Evolutionary conservation across 1,140 invertebrate species (phyloP).

Genomic region (Lasaia peninsularis): DNA sequence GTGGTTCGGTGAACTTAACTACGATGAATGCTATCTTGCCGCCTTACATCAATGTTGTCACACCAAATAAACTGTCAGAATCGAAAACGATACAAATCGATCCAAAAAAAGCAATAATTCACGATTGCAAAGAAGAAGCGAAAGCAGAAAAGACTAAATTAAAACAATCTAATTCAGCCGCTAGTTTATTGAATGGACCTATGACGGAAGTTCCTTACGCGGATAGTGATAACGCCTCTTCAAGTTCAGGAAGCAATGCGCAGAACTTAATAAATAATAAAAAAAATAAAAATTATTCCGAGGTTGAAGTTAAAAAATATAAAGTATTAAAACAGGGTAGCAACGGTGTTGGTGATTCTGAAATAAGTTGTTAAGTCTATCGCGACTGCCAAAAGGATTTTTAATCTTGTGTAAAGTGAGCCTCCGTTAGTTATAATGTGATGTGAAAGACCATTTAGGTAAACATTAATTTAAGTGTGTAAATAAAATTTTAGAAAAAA

Average conservation of each 20-base stretch:
- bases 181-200: slow-evolving; percentile 69
- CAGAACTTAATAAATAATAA: slow-evolving; percentile 42
- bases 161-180: slow-evolving; percentile 61
- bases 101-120: slow-evolving; percentile 71
- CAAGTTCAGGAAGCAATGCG: slow-evolving; percentile 42
- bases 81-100: slow-evolving; percentile 73
- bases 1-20: slow-evolving; percentile 70
- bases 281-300: slow-evolving; percentile 43
- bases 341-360: slow-evolving; percentile 52
- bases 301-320: slow-evolving; percentile 41
- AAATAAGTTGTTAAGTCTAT: slow-evolving; percentile 58
- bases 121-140: slow-evolving; percentile 50
- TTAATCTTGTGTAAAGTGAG: slow-evolving; percentile 25
- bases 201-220: slow-evolving; percentile 73
- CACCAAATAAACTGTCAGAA: slow-evolving; percentile 68
- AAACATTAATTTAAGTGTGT: slow-evolving; percentile 19
- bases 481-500: slow-evolving; percentile 30
- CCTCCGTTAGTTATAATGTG: slow-evolving; percentile 28
- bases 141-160: slow-evolving; percentile 46
- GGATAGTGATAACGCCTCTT: slow-evolving; percentile 69
- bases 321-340: slow-evolving; percentile 64
- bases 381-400: slow-evolving; percentile 13
- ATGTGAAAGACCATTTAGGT: slow-evolving; percentile 15
- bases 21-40: slow-evolving; percentile 71
- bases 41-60: slow-evolving; percentile 71